Conservation (phyloP, 2,797 vertebrate species). For the Darevskia nairensis region DNA sequence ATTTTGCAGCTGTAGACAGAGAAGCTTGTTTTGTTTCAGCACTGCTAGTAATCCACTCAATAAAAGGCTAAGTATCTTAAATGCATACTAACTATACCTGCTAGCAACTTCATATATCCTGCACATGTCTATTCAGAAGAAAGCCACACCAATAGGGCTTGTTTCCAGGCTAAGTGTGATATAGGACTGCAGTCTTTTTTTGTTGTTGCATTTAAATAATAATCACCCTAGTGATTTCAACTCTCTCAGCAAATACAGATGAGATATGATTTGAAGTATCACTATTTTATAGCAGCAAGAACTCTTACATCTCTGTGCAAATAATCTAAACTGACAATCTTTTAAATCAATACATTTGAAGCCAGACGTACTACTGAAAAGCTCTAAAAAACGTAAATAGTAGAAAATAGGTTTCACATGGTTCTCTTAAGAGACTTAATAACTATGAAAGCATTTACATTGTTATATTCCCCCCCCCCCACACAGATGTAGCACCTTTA, state of each 20-base stretch:
- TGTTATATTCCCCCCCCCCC: background rate
- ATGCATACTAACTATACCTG: background rate
- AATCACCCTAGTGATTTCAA: background rate
- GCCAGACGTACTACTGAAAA: background rate
- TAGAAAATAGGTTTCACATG: background rate
- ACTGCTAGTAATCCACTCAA: background rate
- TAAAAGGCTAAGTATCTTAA: background rate
- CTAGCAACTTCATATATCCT: background rate
- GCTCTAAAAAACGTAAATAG: background rate
- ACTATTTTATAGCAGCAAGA: background rate
- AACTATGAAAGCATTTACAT: background rate
- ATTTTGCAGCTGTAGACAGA: background rate
- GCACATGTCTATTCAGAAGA: background rate
- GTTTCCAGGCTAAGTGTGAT: background rate
- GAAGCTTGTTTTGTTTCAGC: background rate
- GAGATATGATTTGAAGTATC: background rate
- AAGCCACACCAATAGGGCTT: background rate
- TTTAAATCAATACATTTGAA: constrained; percentile 9
- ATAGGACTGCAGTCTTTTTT: background rate
- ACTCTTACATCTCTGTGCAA: background rate
- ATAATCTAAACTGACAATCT: background rate
- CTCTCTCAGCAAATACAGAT: background rate
- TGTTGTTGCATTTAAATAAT: background rate
- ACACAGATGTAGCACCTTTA: background rate
- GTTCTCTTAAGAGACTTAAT: background rate